Evolutionary conservation across 2,113 vertebrate species (phyloP).

Genomic region (Xerus inauris): DNA sequence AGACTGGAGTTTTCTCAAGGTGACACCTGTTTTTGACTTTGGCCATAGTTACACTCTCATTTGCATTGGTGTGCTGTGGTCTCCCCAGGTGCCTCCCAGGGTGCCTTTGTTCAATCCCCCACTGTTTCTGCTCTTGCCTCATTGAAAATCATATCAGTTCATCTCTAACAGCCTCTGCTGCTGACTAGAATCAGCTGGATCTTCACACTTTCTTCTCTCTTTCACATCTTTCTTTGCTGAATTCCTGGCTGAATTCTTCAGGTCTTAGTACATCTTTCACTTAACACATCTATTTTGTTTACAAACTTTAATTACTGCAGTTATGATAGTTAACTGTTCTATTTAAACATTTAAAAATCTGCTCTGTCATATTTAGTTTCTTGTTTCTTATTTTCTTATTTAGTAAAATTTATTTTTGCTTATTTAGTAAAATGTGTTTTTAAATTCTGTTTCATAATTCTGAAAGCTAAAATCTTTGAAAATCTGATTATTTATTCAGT

Average conservation of each 20-base stretch:
- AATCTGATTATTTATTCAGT: neutral
- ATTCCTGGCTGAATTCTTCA: neutral
- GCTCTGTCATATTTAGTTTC: neutral
- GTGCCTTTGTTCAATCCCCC: neutral
- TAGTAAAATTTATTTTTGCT: neutral
- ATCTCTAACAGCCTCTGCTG: neutral
- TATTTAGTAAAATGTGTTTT: neutral
- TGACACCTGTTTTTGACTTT: neutral
- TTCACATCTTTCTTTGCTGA: neutral
- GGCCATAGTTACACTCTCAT: neutral
- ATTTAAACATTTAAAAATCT: neutral
- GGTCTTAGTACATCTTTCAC: neutral
- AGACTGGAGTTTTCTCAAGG: neutral
- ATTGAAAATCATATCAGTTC: neutral
- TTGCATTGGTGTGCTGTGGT: neutral
- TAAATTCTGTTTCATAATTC: neutral
- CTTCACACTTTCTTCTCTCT: neutral
- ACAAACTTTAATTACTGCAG: neutral
- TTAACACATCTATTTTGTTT: neutral
- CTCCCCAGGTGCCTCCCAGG: neutral
- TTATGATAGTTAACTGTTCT: neutral
- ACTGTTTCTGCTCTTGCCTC: neutral
- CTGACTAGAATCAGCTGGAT: neutral
- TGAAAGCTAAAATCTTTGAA: neutral
- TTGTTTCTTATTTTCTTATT: neutral